These are phyloP conservation scores for Dexiosoma caninum DNA, from an alignment of 2,888 invertebrate genomes.

Conservation along the genomic window DNA sequence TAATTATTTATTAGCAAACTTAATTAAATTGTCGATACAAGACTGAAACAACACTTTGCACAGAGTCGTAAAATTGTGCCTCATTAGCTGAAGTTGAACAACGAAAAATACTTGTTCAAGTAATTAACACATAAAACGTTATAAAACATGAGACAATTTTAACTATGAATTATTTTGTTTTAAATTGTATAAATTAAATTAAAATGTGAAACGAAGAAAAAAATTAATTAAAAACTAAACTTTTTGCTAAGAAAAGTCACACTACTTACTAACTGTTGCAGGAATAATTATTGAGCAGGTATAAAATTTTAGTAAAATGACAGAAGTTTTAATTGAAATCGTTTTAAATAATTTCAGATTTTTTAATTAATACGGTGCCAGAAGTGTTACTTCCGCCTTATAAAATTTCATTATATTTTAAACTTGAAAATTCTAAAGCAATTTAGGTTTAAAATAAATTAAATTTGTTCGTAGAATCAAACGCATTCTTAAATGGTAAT, in stretches of 20 bases:
- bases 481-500: too few species aligned
- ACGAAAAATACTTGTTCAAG: conserved; percentile 42
- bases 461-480: too few species aligned
- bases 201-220: not conserved
- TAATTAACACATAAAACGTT: conserved; percentile 63
- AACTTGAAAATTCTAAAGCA: too few species aligned
- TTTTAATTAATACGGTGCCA: too few species aligned
- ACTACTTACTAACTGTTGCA: not conserved
- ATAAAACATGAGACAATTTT: conserved; percentile 39
- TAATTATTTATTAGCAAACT: conserved; percentile 58
- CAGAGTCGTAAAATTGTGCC: not conserved
- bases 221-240: not conserved
- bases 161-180: conserved; percentile 54
- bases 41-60: not conserved
- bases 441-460: too few species aligned
- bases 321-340: too few species aligned
- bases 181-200: conserved; percentile 49
- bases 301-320: too few species aligned
- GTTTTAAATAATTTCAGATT: too few species aligned
- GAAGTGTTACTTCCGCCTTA: too few species aligned
- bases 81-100: conserved; percentile 5
- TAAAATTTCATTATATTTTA: too few species aligned
- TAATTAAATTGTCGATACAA: conserved; percentile 55
- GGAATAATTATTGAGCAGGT: not conserved
- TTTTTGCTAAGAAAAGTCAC: not conserved